Evolutionary conservation across 2,888 invertebrate species (phyloP), one percentile per base, ranked within the genome.

Genomic region (Panzeria rudis): DNA sequence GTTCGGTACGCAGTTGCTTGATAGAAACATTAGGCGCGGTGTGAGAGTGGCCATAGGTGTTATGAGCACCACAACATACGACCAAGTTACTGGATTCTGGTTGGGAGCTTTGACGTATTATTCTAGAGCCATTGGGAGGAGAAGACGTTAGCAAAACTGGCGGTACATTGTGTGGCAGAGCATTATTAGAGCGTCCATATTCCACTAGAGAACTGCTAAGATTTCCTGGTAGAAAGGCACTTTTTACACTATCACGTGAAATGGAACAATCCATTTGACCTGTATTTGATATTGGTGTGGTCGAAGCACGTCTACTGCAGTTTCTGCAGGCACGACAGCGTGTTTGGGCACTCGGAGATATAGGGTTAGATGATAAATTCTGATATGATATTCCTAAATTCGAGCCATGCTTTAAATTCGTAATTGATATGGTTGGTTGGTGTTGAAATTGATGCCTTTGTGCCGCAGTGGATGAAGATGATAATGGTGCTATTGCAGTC

Each of bases 1-100:
- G 95, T 61, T 95, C 95, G 93, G 94, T 93, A 88, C 97, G 94
- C 78, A 97, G 94, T 92, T 97, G 97, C 90, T 97, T 95, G 90
- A 97, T 93, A 52, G 97, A 97, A 91, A 97, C 96, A 93, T 97
- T 97, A 86, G 96, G 96, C 89, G 95, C 95, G 82, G 95, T 94
- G 56, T 92, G 92, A 88, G 95, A 95, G 88, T 94, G 93, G 89
- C 95, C 95, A 91, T 95, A 95, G 20, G 89, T 87, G 90, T 94
- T 93, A 83, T 94, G 94, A 91, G 94, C 94, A 87, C 93, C 93
- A 92, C 95, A 95, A 89, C 94, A 94, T 7, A 92, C 89, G 52
- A 90, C 90, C 83, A 89, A 91, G 25, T 71, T 90, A 91, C 93
- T 91, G n/a, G 92, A 91, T 77, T 93, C 93, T 25, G 92, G 93